Percentiles rank a stretch among this genome's conserved stretches.
Evolutionary conservation across 2,888 invertebrate genomes (phyloP).

Genomic region (Vanessa cardui): DNA sequence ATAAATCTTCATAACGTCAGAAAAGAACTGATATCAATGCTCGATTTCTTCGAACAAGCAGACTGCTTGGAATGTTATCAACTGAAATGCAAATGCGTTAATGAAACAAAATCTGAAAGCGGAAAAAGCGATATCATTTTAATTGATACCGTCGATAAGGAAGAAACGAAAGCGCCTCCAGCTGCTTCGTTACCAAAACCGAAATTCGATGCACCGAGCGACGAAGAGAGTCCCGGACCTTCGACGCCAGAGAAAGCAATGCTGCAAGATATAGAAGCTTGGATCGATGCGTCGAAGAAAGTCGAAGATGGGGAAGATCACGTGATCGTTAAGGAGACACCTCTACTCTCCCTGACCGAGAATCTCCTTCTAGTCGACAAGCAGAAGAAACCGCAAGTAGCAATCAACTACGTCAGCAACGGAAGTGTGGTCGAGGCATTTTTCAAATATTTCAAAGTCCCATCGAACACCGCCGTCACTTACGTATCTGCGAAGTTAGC

Average conservation of each 20-base stretch:
- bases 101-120: conserved; percentile 12
- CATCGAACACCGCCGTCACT: conserved; percentile 24
- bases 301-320: conserved; percentile 7
- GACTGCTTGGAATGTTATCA: conserved; percentile 49
- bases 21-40: conserved; percentile 47
- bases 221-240: conserved; percentile 14
- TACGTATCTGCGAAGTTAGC: conserved; percentile 27
- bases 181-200: conserved; percentile 29
- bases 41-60: conserved; percentile 45
- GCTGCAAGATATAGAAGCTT: conserved; percentile 35
- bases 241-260: conserved; percentile 28
- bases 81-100: conserved; percentile 47
- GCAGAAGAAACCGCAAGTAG: conserved; percentile 5
- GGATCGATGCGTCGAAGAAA: conserved; percentile 34
- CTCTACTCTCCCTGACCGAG: not conserved
- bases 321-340: not conserved
- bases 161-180: conserved; percentile 21
- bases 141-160: not conserved
- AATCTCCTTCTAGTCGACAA: conserved; percentile 5
- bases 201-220: conserved; percentile 12
- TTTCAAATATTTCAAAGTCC: conserved; percentile 40
- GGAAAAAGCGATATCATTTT: conserved; percentile 7
- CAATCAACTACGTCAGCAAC: conserved; percentile 13
- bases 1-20: conserved; percentile 49
- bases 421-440: conserved; percentile 39